These are phyloP conservation scores for Thymallus thymallus DNA, from an alignment of 2,113 vertebrate species.

Conservation along the genomic window DNA sequence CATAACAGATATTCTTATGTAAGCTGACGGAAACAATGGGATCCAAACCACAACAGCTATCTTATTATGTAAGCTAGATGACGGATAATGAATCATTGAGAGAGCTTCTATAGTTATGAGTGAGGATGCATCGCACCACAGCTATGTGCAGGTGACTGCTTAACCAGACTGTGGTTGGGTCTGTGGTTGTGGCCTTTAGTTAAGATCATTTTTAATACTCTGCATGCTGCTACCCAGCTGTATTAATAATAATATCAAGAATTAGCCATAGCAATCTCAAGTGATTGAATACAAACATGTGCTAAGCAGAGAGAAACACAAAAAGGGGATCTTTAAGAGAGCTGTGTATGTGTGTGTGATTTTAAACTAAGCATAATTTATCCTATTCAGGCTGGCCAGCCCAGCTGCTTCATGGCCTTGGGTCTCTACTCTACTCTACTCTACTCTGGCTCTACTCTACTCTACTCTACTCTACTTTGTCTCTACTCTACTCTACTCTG, in stretches of 20 bases:
- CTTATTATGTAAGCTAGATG: neutral
- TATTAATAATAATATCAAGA: constrained; percentile 14
- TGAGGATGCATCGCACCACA: too few species aligned
- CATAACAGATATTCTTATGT: too few species aligned
- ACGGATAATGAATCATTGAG: too few species aligned
- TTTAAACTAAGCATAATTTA: constrained; percentile 28
- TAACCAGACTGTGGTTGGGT: neutral
- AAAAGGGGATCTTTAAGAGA: neutral
- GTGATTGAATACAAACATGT: constrained; percentile 37
- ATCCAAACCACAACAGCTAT: neutral
- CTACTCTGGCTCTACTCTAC: neutral
- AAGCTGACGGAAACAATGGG: too few species aligned
- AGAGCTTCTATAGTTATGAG: too few species aligned
- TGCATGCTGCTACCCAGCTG: neutral
- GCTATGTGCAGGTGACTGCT: neutral
- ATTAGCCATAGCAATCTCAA: constrained; percentile 13
- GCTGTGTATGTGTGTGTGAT: constrained; percentile 11
- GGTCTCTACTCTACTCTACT: neutral
- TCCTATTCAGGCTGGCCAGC: constrained; percentile 18
- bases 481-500: too few species aligned
- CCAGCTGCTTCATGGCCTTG: constrained; percentile 13
- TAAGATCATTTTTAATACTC: neutral
- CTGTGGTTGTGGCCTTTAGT: neutral
- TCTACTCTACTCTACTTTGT: too few species aligned
- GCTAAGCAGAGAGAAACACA: constrained; percentile 31